Evolutionary conservation across 1,140 invertebrate genomes (phyloP).

Genomic region (Helicoverpa armigera): DNA sequence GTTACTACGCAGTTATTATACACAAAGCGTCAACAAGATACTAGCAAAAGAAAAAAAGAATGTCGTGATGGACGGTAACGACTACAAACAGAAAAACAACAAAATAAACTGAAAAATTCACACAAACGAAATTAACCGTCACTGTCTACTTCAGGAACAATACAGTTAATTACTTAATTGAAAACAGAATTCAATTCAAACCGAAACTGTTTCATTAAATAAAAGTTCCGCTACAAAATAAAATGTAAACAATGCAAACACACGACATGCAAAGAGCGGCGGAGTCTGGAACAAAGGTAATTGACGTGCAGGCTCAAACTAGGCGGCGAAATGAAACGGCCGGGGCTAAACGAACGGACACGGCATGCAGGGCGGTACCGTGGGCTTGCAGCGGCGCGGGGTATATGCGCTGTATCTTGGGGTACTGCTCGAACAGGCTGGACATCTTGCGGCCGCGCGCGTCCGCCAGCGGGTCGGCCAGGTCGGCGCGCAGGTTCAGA

Average conservation of each 20-base stretch:
- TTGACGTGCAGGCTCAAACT: conserved; percentile 75
- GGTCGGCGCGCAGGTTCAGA: conserved; percentile 75
- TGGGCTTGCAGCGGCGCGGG: conserved; percentile 88
- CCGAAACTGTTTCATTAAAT: conserved; percentile 58
- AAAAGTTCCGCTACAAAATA: conserved; percentile 66
- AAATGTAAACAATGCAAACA: conserved; percentile 71
- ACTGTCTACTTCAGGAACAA: conserved; percentile 55
- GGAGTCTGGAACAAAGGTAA: conserved; percentile 70
- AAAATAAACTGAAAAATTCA: conserved; percentile 48
- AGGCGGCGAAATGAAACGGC: conserved; percentile 71
- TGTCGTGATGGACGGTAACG: neutral
- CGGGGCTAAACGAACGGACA: conserved; percentile 68
- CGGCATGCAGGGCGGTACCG: conserved; percentile 80
- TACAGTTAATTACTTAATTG: conserved; percentile 45
- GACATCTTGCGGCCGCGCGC: conserved; percentile 87
- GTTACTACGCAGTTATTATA: conserved; percentile 17
- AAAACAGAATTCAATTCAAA: conserved; percentile 51
- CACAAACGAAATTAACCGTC: conserved; percentile 51
- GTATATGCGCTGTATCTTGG: conserved; percentile 92
- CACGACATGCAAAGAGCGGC: conserved; percentile 76
- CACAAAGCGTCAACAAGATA: conserved; percentile 45
- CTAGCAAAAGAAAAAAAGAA: conserved; percentile 25
- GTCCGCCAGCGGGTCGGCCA: conserved; percentile 75
- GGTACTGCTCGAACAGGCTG: conserved; percentile 91
- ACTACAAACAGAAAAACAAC: conserved; percentile 42